Percentiles rank a stretch among this genome's conserved stretches.
phyloP scores from a whole-genome alignment of 1,140 invertebrate genomes.

The Oreohelix idahoensis region DNA sequence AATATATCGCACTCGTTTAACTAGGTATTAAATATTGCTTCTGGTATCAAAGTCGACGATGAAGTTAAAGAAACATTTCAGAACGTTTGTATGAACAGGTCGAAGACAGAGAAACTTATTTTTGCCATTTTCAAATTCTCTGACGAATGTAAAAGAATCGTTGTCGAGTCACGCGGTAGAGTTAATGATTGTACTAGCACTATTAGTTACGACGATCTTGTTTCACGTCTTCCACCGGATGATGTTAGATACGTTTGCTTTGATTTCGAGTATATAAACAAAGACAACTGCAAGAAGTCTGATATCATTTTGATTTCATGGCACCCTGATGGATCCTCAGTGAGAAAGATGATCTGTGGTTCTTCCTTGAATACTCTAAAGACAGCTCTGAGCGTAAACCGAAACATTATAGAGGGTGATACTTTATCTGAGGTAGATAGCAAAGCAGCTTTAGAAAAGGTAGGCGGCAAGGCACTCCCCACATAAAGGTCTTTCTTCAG shows the following conservation, averaged over 20 bases:
- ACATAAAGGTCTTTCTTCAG: too few species aligned
- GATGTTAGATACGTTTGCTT: conserved; percentile 35
- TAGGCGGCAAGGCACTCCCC: background rate
- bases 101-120: background rate
- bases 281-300: conserved; percentile 16
- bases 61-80: background rate
- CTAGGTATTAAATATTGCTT: background rate
- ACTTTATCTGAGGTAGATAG: conserved; percentile 10
- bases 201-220: conserved; percentile 22
- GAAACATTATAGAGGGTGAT: conserved; percentile 25
- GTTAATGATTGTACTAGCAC: background rate
- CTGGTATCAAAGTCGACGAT: conserved; percentile 24
- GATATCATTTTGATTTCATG: conserved; percentile 27
- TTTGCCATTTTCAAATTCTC: conserved; percentile 27
- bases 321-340: conserved; percentile 5
- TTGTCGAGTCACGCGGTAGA: background rate
- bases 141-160: background rate
- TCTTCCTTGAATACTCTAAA: conserved; percentile 29
- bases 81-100: background rate
- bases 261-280: conserved; percentile 29
- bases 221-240: conserved; percentile 12
- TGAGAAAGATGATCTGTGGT: conserved; percentile 30
- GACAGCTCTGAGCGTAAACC: background rate
- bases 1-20: background rate
- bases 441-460: conserved; percentile 33